Base-by-base conservation (phyloP, 2,888 invertebrate genomes). In the Drymonia ruficornis region DNA sequence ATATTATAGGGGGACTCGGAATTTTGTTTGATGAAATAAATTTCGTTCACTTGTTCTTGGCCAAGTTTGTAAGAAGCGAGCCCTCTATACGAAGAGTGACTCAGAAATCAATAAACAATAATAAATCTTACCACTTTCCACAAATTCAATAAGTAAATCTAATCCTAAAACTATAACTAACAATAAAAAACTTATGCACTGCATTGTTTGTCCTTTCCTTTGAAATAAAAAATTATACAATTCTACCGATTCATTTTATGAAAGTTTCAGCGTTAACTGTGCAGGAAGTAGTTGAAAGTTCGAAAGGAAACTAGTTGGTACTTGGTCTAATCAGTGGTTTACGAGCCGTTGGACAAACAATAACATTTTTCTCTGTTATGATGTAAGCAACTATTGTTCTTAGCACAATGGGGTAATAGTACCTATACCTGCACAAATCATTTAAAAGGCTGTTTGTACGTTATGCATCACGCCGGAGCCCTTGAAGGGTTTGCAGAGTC, bases 91-190 rank as follows among this genome's bases (percentile, higher is more conserved):
- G 15, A 38, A 38, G 6, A 5, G 15, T n/a, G 7, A n/a, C 15
- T 11, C 7, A 13, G 13, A 7, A 15, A 15, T 4, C n/a, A n/a
- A 38, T 2, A 38, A 11, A 38, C 12, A 15, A 3, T 3, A 1
- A 38, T n/a, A 38, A 49, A 28, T 52, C 79, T 78, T 76, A 86
- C 87, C 87, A 51, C 76, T 70, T 51, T 72, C 58, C 56, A 80
- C 71, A 52, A 50, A 53, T 50, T 50, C 55, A 46, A 48, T 29
- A 51, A 47, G 56, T 59, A 59, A 53, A 55, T 59, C 48, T 56
- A 60, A 56, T 55, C 51, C 56, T 56, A 57, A 51, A 38, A 65
- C 62, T 67, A 63, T 54, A 56, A 68, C 61, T 55, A 49, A 70
- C 34, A 44, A 66, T 42, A 61, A 65, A 74, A 50, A 66, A 66